Percentiles rank a stretch among this genome's conserved stretches.
These are phyloP conservation scores for Eupithecia centaureata DNA, from an alignment of 2,888 invertebrate species.

Conservation along the genomic window DNA sequence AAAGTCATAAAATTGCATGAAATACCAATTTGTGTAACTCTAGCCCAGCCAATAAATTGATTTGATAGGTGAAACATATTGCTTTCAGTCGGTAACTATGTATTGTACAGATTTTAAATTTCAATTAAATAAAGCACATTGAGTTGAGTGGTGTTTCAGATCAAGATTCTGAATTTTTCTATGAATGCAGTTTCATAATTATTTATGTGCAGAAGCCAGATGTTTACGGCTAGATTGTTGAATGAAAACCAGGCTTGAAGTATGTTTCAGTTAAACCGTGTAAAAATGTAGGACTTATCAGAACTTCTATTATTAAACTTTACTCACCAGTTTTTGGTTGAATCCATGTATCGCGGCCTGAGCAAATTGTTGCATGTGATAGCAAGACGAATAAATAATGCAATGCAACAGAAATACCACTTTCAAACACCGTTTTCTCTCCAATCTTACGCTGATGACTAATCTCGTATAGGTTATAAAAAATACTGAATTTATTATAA, in stretches of 20 bases:
- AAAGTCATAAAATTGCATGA: no score
- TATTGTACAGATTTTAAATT: no score
- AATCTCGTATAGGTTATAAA: constrained; percentile 73
- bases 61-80: no score
- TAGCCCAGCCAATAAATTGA: no score
- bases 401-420: constrained; percentile 42
- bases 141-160: background rate
- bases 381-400: constrained; percentile 5
- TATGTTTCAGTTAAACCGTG: background rate
- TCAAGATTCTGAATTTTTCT: background rate
- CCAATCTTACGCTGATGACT: constrained; percentile 55
- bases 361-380: constrained; percentile 38
- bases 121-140: no score
- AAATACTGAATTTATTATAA: constrained; percentile 56
- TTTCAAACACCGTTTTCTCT: constrained; percentile 62
- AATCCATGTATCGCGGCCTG: constrained; percentile 33
- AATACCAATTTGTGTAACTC: no score
- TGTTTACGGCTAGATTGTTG: background rate
- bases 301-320: constrained; percentile 24
- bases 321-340: constrained; percentile 38
- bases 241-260: background rate
- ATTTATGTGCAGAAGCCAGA: background rate
- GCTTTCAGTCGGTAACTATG: no score
- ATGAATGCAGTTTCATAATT: background rate
- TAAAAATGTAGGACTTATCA: background rate